Base-by-base conservation (phyloP, 2,797 vertebrate genomes). In the Calcarius lapponicus region DNA sequence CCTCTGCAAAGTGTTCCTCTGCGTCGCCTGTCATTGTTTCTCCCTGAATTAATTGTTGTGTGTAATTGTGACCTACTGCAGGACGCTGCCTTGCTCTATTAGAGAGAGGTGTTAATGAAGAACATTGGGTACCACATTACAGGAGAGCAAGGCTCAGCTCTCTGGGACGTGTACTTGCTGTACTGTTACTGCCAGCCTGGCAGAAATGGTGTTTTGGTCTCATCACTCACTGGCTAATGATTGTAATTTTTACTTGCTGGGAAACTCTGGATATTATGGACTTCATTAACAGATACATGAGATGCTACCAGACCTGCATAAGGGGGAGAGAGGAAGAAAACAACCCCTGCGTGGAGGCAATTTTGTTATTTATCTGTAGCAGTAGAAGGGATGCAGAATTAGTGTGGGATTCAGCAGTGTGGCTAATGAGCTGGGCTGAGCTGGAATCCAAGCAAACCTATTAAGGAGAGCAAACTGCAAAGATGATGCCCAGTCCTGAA, bases 71-170 rank as follows among this genome's bases (percentile, higher is more conserved):
- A 88, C 90, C 85, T 90, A 90, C 95, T 0, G 13, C 95, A 57
- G 96, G 95, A 90, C 32, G 2, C 74, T 90, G 72, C 36, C 88
- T 94, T 72, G 78, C 81, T 76, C 60, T 48, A 10, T 86, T 91
- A 82, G 65, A 66, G 36, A 22, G 53, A 56, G 73, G 85, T 95
- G 90, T 95, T 97, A 93, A 96, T 96, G 92, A 94, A 92, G 97
- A 97, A 96, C 96, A 96, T 93, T 96, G 82, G 93, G 95, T 97
- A 71, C 95, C 78, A 25, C 9, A 29, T 45, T 21, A 86, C 8
- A 3, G 90, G 78, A 88, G 80, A 91, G 82, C 13, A 15, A 62
- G 83, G 84, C 92, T 80, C 6, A 2, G 19, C 53, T 83, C 42
- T 7, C 87, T 34, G 1, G 85, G 62, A 83, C 13, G 8, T 24